A percentile compares a stretch with the other conserved stretches of the same genome.
Conservation (phyloP, 2,113 vertebrate species). For the Rhinolophus sinicus region DNA sequence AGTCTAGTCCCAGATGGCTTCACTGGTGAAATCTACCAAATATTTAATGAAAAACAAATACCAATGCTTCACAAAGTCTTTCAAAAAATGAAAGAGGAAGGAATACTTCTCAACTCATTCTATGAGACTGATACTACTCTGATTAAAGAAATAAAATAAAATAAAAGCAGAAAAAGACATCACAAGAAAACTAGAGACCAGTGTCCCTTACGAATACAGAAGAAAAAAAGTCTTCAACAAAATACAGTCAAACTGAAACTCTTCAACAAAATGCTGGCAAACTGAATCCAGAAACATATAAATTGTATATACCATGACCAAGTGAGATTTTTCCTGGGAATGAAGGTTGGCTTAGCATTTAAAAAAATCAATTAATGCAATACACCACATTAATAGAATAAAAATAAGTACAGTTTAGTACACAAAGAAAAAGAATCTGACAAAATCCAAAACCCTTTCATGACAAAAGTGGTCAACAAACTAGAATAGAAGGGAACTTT, state of each 20-base stretch:
- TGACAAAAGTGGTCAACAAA: background rate
- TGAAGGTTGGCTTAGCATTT: background rate
- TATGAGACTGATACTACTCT: background rate
- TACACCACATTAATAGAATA: background rate
- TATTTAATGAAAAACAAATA: background rate
- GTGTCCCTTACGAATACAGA: background rate
- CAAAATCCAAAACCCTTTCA: background rate
- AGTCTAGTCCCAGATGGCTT: background rate
- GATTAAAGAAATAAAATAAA: background rate
- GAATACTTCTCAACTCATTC: background rate
- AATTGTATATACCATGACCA: background rate
- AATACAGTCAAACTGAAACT: too few species aligned
- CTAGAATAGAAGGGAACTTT: background rate
- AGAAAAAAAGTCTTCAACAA: background rate
- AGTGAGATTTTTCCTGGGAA: background rate
- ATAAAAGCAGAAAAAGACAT: background rate
- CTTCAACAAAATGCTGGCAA: background rate
- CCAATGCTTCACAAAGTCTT: background rate
- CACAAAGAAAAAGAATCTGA: background rate
- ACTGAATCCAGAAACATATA: background rate
- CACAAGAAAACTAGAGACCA: background rate
- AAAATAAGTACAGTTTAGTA: background rate
- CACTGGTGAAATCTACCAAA: background rate
- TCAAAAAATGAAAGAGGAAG: background rate
- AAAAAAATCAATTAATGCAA: background rate